Conservation (phyloP, 2,888 invertebrate genomes). For the Drosophila nr. medialis region DNA sequence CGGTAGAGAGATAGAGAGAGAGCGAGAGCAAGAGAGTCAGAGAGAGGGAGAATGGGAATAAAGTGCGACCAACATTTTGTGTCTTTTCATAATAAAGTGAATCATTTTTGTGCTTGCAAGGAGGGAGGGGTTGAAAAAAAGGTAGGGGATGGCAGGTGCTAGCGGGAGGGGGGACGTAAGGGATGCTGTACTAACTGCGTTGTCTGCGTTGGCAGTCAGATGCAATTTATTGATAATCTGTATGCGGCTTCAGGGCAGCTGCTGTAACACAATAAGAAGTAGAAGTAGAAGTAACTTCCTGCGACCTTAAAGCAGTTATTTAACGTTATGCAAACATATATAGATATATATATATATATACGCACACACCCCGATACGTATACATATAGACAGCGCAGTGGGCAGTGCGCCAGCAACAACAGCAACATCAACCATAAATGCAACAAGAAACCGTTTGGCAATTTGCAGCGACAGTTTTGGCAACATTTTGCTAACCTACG, state of each 20-base stretch:
- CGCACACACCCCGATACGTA: constrained; percentile 9
- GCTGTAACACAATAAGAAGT: constrained; percentile 7
- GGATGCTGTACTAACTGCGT: constrained; percentile 24
- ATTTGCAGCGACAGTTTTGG: constrained; percentile 76
- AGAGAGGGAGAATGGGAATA: not conserved
- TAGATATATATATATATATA: constrained; percentile 20
- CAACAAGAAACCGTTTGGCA: constrained; percentile 52
- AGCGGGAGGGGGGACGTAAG: not conserved
- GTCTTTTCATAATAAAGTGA: constrained; percentile 57
- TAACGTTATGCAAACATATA: constrained; percentile 60
- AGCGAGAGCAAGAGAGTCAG: not conserved
- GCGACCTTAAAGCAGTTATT: constrained; percentile 64
- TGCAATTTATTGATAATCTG: constrained; percentile 81
- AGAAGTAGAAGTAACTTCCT: constrained; percentile 43
- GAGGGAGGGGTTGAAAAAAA: not conserved
- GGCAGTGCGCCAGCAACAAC: constrained; percentile 34
- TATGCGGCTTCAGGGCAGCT: constrained; percentile 46
- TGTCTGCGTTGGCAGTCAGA: constrained; percentile 74
- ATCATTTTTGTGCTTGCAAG: constrained; percentile 1
- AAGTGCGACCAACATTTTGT: constrained; percentile 33
- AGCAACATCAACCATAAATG: constrained; percentile 24
- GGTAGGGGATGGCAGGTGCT: not conserved
- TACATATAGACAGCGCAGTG: constrained; percentile 1
- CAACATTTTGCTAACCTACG: constrained; percentile 56
- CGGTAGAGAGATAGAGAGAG: not conserved